A percentile compares a stretch with the other conserved stretches of the same genome.
Evolutionary conservation across 2,113 vertebrate genomes (phyloP).

Genomic region (Phalacrocorax aristotelis): DNA sequence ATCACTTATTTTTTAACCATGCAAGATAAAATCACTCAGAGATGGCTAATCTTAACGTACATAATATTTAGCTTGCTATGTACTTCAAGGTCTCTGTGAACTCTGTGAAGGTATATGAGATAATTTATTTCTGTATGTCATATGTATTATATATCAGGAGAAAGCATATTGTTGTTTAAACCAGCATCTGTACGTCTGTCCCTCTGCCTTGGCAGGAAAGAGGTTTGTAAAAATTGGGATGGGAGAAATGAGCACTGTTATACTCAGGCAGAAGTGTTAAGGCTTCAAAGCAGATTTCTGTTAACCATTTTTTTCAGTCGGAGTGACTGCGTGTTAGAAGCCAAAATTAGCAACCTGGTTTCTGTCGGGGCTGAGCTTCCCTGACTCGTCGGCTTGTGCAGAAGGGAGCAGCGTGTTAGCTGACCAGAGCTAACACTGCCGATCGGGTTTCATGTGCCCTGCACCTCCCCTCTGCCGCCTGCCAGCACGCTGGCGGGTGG

Average conservation of each 20-base stretch:
- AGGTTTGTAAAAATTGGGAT: background rate
- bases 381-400: background rate
- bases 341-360: background rate
- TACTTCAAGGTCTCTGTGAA: background rate
- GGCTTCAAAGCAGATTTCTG: background rate
- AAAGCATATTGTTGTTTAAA: background rate
- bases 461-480: background rate
- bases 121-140: background rate
- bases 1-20: background rate
- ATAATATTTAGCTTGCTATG: background rate
- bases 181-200: background rate
- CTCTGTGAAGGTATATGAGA: background rate
- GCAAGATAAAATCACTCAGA: background rate
- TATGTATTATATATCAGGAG: background rate
- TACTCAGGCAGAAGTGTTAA: background rate
- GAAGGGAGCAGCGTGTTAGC: background rate
- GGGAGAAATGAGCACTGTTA: background rate
- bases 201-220: background rate
- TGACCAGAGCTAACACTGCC: fast-evolving
- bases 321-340: background rate
- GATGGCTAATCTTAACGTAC: background rate
- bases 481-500: fast-evolving
- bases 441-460: background rate
- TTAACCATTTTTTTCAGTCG: background rate
- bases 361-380: background rate